A percentile compares a stretch with the other conserved stretches of the same genome.
Conservation (phyloP, 2,113 vertebrate species). For the Parotia lawesii region DNA sequence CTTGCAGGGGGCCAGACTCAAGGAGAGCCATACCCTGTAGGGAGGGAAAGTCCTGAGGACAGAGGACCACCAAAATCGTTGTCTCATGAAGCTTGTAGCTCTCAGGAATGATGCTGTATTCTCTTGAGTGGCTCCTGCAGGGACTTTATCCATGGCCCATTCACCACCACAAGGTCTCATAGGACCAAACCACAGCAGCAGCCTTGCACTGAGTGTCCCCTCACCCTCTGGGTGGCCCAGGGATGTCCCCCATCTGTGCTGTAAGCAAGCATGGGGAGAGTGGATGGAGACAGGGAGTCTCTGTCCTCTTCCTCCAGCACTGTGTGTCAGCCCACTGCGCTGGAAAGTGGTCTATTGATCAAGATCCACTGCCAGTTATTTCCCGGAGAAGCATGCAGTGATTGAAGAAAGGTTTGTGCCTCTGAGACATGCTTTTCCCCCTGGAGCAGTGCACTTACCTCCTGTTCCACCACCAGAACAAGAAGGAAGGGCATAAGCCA, state of each 20-base stretch:
- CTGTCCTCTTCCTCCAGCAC: neutral
- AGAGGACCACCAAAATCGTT: neutral
- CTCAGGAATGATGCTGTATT: neutral
- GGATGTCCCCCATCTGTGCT: neutral
- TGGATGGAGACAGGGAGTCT: neutral
- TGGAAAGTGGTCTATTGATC: conserved; percentile 2
- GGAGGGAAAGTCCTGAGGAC: neutral
- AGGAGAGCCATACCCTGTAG: rapidly evolving
- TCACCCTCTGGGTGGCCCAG: neutral
- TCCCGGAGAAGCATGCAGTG: conserved; percentile 18
- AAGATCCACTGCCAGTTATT: neutral
- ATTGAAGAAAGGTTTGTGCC: neutral
- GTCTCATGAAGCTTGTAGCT: neutral
- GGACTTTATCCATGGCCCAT: neutral
- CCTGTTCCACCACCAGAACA: neutral
- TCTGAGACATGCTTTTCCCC: neutral
- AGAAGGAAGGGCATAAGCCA: neutral
- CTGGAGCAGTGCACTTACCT: neutral
- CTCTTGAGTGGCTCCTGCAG: neutral
- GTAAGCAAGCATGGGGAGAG: neutral
- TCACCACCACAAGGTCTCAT: neutral
- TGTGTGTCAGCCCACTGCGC: rapidly evolving
- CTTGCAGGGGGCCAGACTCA: neutral
- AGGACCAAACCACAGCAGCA: neutral
- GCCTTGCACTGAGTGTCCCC: neutral